Evolutionary conservation across 2,113 vertebrate species (phyloP).

Genomic region (Sapajus apella): DNA sequence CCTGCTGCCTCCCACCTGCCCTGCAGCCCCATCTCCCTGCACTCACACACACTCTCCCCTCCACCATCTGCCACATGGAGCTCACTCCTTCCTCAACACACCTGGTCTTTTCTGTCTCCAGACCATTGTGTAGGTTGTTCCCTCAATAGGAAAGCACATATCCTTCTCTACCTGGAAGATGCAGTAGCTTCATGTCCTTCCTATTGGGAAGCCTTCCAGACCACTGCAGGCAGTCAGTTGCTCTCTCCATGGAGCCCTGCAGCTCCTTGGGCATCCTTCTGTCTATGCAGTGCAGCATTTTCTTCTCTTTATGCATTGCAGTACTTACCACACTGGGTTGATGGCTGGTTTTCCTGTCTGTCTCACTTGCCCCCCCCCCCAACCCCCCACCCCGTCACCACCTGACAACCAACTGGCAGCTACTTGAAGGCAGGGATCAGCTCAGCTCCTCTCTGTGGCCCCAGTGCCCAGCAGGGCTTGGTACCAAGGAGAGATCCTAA

Average conservation of each 20-base stretch:
- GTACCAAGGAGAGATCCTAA: background rate
- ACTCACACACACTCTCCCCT: background rate
- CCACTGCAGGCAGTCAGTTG: background rate
- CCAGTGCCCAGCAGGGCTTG: background rate
- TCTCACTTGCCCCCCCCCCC: background rate
- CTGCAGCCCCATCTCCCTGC: background rate
- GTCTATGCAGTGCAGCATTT: background rate
- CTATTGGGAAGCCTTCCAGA: background rate
- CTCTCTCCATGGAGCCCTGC: background rate
- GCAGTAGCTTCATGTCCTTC: background rate
- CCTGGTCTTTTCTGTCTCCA: background rate
- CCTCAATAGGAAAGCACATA: background rate
- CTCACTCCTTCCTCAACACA: background rate
- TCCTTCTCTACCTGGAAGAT: conserved; percentile 1
- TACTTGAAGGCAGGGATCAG: background rate
- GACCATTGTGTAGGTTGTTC: background rate
- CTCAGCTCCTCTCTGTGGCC: background rate
- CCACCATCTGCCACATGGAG: accelerated
- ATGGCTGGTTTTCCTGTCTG: background rate
- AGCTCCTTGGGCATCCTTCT: background rate
- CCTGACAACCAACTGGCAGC: background rate
- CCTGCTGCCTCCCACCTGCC: background rate
- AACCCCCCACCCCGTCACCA: too few relatives aligned
- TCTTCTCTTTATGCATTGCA: background rate
- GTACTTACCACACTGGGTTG: background rate